These are phyloP conservation scores for Buphagus erythrorhynchus DNA, from an alignment of 2,797 vertebrate genomes.

Conservation along the genomic window DNA sequence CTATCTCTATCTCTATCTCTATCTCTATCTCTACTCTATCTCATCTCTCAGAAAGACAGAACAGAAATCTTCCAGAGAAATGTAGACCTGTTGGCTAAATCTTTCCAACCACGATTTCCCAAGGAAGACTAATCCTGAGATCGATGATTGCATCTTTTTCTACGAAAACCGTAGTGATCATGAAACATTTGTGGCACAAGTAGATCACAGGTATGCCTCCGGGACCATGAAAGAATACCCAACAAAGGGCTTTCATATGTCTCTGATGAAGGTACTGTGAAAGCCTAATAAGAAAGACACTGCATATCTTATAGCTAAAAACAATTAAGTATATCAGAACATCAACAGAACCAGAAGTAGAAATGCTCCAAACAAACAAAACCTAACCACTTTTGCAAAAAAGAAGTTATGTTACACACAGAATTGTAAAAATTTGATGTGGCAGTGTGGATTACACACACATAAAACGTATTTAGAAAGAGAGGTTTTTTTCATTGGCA, in stretches of 20 bases:
- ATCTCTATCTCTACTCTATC: no score
- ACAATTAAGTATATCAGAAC: neutral
- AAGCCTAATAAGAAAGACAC: neutral
- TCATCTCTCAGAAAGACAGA: neutral
- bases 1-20: no score
- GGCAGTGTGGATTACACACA: neutral
- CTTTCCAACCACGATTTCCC: neutral
- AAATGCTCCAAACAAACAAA: neutral
- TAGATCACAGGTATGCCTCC: neutral
- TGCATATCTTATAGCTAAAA: neutral
- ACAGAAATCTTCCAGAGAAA: neutral
- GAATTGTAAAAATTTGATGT: neutral
- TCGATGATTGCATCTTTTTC: neutral
- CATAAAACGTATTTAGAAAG: neutral
- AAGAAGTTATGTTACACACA: neutral
- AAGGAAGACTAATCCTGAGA: neutral
- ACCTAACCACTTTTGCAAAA: neutral
- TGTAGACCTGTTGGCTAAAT: neutral
- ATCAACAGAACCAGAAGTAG: neutral
- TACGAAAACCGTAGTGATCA: neutral
- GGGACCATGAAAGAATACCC: neutral
- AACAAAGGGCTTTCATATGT: rapidly evolving
- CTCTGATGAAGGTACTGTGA: neutral
- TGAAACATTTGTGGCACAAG: neutral
- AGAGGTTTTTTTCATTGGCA: neutral